phyloP scores from a whole-genome alignment of 2,888 invertebrate species.

The Phaonia tiefii region DNA sequence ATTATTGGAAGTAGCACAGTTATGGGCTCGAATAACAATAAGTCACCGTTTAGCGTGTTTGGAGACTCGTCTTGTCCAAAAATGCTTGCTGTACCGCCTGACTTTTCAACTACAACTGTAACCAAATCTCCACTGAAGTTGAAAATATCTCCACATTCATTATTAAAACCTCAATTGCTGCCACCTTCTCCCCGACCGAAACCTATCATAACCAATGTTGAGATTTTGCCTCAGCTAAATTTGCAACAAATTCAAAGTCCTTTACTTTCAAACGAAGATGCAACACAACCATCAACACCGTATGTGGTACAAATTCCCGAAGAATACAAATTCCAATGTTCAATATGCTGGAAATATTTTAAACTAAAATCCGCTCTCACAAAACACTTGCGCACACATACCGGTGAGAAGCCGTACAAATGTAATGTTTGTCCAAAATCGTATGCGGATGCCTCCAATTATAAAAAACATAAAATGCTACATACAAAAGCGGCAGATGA shows the following conservation, averaged over 20 bases:
- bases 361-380: conserved; percentile 66
- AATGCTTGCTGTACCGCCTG: too few species aligned
- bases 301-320: conserved; percentile 23
- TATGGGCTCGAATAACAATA: too few species aligned
- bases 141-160: conserved; percentile 4
- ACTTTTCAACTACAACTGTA: neutral
- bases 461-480: conserved; percentile 69
- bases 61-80: too few species aligned
- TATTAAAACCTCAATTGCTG: conserved; percentile 24
- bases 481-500: conserved; percentile 67
- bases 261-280: neutral
- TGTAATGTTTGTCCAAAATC: conserved; percentile 85
- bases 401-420: conserved; percentile 84
- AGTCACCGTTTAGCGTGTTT: too few species aligned
- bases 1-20: too few species aligned
- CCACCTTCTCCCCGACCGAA: neutral
- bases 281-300: neutral
- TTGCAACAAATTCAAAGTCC: neutral
- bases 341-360: conserved; percentile 66
- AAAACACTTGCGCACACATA: conserved; percentile 71
- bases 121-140: neutral
- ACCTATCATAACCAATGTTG: conserved; percentile 44
- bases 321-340: conserved; percentile 55
- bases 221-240: conserved; percentile 50
- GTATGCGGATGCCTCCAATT: conserved; percentile 82